A percentile compares a stretch with the other conserved stretches of the same genome.
phyloP scores from a whole-genome alignment of 2,888 invertebrate species.

The Cataglyphis cursor region DNA sequence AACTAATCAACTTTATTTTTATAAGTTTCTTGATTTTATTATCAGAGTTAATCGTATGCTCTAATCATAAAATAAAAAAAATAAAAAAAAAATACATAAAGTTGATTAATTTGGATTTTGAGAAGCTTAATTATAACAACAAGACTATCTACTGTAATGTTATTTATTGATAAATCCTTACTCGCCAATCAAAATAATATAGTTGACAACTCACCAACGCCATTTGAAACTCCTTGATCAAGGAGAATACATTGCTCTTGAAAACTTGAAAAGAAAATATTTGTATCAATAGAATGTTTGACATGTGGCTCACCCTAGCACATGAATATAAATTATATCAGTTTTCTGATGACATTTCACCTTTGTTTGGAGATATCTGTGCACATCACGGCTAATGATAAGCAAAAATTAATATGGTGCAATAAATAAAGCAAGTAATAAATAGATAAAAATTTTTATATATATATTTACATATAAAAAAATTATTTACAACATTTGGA shows the following conservation, averaged over 20 bases:
- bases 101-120: background rate
- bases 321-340: constrained; percentile 78
- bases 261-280: constrained; percentile 76
- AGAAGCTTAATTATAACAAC: background rate
- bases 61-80: background rate
- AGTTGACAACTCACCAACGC: constrained; percentile 77
- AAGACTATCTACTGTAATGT: background rate
- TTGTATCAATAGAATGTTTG: constrained; percentile 71
- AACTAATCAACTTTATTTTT: background rate
- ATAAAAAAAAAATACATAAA: background rate
- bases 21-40: background rate
- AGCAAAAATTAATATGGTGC: constrained; percentile 59
- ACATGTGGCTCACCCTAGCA: constrained; percentile 75
- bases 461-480: constrained; percentile 21
- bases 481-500: constrained; percentile 56
- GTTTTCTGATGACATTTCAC: constrained; percentile 76
- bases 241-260: constrained; percentile 70
- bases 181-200: constrained; percentile 31
- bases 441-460: constrained; percentile 27
- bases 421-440: background rate
- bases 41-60: background rate
- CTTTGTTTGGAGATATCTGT: constrained; percentile 72
- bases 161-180: background rate
- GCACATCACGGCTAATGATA: constrained; percentile 43
- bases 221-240: constrained; percentile 73